These are phyloP conservation scores for Noctua janthina DNA, from an alignment of 2,888 invertebrate genomes.

Conservation along the genomic window DNA sequence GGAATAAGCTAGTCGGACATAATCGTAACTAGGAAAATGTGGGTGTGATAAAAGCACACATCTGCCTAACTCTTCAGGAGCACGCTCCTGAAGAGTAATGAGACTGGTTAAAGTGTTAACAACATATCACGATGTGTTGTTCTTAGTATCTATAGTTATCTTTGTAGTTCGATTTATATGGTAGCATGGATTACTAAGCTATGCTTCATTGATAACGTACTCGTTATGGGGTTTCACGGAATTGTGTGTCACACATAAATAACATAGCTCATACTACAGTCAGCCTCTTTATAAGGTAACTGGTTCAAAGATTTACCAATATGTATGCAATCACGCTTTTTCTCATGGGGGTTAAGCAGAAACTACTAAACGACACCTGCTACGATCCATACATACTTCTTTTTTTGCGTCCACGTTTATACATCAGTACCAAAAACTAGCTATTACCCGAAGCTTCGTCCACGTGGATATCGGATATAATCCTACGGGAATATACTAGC, in stretches of 20 bases:
- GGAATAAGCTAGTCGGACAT: too few relatives aligned
- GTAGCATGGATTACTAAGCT: background rate
- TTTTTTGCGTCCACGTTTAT: background rate
- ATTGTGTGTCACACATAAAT: constrained; percentile 22
- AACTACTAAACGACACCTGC: background rate
- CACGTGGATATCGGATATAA: background rate
- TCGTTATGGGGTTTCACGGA: constrained; percentile 13
- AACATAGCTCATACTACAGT: constrained; percentile 3
- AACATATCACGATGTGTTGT: too few relatives aligned
- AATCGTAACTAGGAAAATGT: too few relatives aligned
- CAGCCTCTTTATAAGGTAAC: constrained; percentile 16
- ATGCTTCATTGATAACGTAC: constrained; percentile 17
- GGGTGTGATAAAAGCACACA: background rate
- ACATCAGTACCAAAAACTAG: background rate
- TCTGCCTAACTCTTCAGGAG: background rate
- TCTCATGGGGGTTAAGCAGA: background rate
- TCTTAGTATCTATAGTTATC: too few relatives aligned
- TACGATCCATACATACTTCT: background rate
- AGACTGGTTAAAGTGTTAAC: too few relatives aligned
- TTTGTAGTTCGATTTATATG: constrained; percentile 19
- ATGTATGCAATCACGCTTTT: background rate
- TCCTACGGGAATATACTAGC: background rate
- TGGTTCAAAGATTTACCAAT: background rate
- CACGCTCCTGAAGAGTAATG: too few relatives aligned
- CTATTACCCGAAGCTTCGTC: background rate